Evolutionary conservation across 2,113 vertebrate genomes (phyloP), one percentile per base, ranked within the genome.

Genomic region (Callionymus lyra): DNA sequence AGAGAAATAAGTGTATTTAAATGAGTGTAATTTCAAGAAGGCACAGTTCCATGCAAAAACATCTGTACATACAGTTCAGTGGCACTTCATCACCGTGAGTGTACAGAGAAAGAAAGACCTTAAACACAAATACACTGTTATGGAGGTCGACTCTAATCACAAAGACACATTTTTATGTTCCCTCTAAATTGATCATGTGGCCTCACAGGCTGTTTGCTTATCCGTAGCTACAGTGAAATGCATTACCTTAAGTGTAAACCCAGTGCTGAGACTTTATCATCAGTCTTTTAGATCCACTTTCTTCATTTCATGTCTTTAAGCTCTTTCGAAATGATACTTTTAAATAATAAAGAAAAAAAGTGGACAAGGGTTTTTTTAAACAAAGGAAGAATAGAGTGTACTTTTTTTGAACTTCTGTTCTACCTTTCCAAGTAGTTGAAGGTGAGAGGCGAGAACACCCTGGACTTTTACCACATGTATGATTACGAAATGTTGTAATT

Each of bases 1-100:
- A 61, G 64, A 47, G 70, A 72, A 79, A 74, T 76, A 74, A 74
- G 66, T 70, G 64, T 76, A 75, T 84, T 79, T 80, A 77, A 81
- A 80, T 80, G 66, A 70, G 45, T 50, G 55, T 56, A 70, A 81
- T 80, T 82, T 80, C 72, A 44, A 61, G 63, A 58, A 71, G 57
- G 27, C 68, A 71, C 44, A 43, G 53, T 67, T 59, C 55, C 64
- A 31, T 68, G 72, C 57, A 53, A 56, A 55, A 63, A 73, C 72
- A 74, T 80, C 59, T 70, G 80, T 66, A 76, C 44, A 55, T 45
- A 61, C 44, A 38, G 50, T 63, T 14, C 41, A 41, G 44, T 10
- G 32, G 39, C 13, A 53, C 38, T 70, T 63, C 31, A 66, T 74
- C 65, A 74, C 27, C 6, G 43, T 13, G 44, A 65, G 41, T 9